Evolutionary conservation across 37 sponge, comb jelly and placozoan genomes (phyloP), one percentile per base, ranked within the genome.

Genomic region (Aplysina aerophoba): DNA sequence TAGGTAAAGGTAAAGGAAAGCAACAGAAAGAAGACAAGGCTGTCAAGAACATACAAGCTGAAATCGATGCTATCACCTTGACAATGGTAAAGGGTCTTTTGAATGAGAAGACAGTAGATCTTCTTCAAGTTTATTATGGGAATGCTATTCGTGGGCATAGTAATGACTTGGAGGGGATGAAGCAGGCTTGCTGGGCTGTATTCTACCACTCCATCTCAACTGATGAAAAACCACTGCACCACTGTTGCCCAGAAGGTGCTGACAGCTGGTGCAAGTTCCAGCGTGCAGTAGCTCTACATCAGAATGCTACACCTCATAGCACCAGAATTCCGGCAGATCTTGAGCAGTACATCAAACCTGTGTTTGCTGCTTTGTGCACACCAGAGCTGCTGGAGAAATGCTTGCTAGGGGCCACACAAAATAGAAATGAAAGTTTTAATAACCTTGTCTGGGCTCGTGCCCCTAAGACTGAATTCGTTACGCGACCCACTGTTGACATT

Each of bases 141-240:
- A 77, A 63, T 74, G 86, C 86, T 24, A 85, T 85, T 13, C 79
- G 86, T 15, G 65, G 59, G 15, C 78, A 85, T 40, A 60, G 62
- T 15, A 40, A 24, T 37, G 86, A 85, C 30, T 36, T 84, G 20
- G 74, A n/a, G 15, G 74, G 74, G 12, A 84, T 84, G 85, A 72
- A 8, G 59, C 53, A 73, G 36, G 85, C 85, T 73, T 63, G 62
- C 28, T 85, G 86, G 86, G 86, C 86, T 59, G 78, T 77, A 15
- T 85, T 77, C 66, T 85, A 77, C 53, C 86, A 75, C 66, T 77
- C 79, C 13, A 28, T 77, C 25, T 85, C 86, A 38, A 63, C 86
- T 59, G 86, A 85, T 62, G 64, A 59, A 25, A 74, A 37, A 22
- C 86, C 86, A 27, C 79, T 20, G 65, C 79, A 85, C 65, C 64